Base-by-base conservation (phyloP, 2,797 vertebrate genomes). In the Cynodonichthys magdalenae region DNA sequence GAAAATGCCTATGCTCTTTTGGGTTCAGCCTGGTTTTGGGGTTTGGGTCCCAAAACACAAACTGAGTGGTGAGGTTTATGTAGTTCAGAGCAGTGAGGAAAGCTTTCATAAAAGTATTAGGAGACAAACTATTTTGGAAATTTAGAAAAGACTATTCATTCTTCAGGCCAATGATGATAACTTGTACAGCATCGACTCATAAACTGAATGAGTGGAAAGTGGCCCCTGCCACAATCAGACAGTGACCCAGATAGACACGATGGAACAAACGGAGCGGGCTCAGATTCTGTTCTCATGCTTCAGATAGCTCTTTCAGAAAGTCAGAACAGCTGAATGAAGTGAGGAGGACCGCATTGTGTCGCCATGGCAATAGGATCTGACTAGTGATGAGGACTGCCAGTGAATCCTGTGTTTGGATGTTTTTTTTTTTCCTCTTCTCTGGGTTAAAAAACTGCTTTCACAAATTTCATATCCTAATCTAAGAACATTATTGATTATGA, bases 231-330 rank as follows among this genome's bases (percentile, higher is more conserved):
- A 39, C 15, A 28, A 48, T 1, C 42, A 1, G 19, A 19, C 15
- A 47, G 45, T 60, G 82, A n/a, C 74, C 72, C 59, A 78, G 42
- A 78, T 68, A 65, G 18, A 59, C 53, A 41, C 1, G 36, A 66
- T 50, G 53, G 56, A 14, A 42, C 53, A 3, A 34, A 59, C 56
- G 31, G 52, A 64, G 47, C 44, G 0, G 24, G 53, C 53, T 53
- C 48, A 51, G 53, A 77, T 65, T 55, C 29, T 34, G 63, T 29
- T 0, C 41, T 69, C 63, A 70, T 73, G 75, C 79, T 69, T 75
- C 73, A 78, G 54, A 60, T 77, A 71, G 59, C 69, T 59, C 6
- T 65, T 63, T 81, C 59, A 81, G 11, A 66, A 58, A 63, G 75
- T 76, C 10, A 72, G 64, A 66, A 72, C 62, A 45, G 66, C 54